Evolutionary conservation across 2,888 invertebrate species (phyloP).

Genomic region (Autographa pulchrina): DNA sequence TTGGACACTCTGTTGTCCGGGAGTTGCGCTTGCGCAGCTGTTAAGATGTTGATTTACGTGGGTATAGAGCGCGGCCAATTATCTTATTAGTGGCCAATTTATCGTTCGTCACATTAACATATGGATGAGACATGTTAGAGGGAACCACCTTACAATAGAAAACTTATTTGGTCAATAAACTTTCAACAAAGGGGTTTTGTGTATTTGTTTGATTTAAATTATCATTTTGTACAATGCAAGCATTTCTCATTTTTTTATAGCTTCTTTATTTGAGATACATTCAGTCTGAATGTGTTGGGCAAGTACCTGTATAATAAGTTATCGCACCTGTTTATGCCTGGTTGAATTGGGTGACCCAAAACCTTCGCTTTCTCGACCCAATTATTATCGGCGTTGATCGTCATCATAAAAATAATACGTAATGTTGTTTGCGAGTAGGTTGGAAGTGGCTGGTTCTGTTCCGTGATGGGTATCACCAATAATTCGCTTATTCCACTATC

Average conservation of each 20-base stretch:
- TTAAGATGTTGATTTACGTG: slow-evolving; percentile 88
- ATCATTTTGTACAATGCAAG: slow-evolving; percentile 17
- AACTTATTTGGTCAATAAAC: slow-evolving; percentile 28
- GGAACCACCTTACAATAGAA: slow-evolving; percentile 58
- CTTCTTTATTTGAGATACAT: slow-evolving; percentile 2
- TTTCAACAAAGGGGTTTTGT: slow-evolving; percentile 4
- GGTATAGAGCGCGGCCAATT: slow-evolving; percentile 85
- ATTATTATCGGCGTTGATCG: slow-evolving; percentile 48
- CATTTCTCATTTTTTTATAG: not conserved
- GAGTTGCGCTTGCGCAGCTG: slow-evolving; percentile 75
- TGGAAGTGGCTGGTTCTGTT: slow-evolving; percentile 70
- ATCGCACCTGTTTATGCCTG: slow-evolving; percentile 37
- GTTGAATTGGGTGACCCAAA: slow-evolving; percentile 43
- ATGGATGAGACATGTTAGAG: slow-evolving; percentile 71
- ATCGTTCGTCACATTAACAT: slow-evolving; percentile 87
- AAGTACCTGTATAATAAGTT: slow-evolving; percentile 21
- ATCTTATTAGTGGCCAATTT: slow-evolving; percentile 89
- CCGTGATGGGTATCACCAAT: slow-evolving; percentile 76
- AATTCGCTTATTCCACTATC: slow-evolving; percentile 88
- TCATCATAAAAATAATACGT: slow-evolving; percentile 62
- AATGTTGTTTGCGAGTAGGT: slow-evolving; percentile 54
- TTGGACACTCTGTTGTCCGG: slow-evolving; percentile 66
- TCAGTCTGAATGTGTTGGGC: slow-evolving; percentile 2
- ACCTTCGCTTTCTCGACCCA: slow-evolving; percentile 38
- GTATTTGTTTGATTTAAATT: slow-evolving; percentile 18